phyloP scores from a whole-genome alignment of 2,113 vertebrate species.

The Nerophis lumbriciformis region DNA sequence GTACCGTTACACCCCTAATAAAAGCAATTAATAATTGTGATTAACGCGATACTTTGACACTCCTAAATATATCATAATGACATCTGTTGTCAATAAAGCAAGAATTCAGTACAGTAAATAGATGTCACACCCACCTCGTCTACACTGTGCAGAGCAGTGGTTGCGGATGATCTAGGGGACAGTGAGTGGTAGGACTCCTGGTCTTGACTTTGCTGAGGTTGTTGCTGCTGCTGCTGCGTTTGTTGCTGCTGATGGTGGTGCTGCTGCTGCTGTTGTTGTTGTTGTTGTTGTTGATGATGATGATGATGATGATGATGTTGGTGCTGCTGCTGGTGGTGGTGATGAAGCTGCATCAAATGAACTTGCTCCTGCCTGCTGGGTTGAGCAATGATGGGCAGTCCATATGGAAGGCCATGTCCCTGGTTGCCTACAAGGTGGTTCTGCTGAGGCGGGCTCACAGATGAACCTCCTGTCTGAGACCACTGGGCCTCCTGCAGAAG shows the following conservation, averaged over 20 bases:
- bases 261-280: conserved; percentile 56
- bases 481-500: conserved; percentile 91
- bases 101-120: neutral
- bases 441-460: conserved; percentile 74
- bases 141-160: conserved; percentile 90
- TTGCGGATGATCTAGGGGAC: conserved; percentile 83
- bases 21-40: too few species aligned
- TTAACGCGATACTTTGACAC: too few species aligned
- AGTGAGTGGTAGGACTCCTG: conserved; percentile 87
- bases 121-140: conserved; percentile 80
- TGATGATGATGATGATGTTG: conserved; percentile 58
- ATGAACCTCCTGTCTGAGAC: conserved; percentile 78
- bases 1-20: too few species aligned
- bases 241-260: conserved; percentile 55
- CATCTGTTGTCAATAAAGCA: neutral
- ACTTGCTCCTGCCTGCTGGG: conserved; percentile 81
- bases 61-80: neutral
- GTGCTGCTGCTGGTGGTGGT: conserved; percentile 74
- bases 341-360: conserved; percentile 90
- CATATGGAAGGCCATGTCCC: conserved; percentile 80
- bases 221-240: conserved; percentile 60
- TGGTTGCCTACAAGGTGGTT: conserved; percentile 84
- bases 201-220: conserved; percentile 69
- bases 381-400: conserved; percentile 85
- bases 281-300: conserved; percentile 52